Conservation (phyloP, 2,888 invertebrate species). For the Mantis religiosa region DNA sequence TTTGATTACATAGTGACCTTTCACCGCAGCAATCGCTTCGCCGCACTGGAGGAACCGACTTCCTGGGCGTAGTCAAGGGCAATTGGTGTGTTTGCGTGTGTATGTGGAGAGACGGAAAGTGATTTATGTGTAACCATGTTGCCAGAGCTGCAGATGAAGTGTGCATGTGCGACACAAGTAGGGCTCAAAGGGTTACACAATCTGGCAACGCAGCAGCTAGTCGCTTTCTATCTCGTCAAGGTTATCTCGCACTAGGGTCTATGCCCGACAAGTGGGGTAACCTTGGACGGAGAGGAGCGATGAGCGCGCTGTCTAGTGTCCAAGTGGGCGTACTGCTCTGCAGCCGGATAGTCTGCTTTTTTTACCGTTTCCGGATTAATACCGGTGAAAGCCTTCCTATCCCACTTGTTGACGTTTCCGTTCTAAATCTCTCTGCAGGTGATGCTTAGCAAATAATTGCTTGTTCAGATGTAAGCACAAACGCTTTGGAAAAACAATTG, state of each 20-base stretch:
- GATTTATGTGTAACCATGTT: conserved; percentile 3
- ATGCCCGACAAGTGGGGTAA: conserved; percentile 27
- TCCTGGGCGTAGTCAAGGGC: conserved; percentile 30
- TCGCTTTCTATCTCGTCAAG: conserved; percentile 21
- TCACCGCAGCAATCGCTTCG: background rate
- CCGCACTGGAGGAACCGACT: background rate
- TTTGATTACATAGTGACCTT: background rate
- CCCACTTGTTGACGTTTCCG: background rate
- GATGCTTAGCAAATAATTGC: no score
- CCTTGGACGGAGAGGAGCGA: conserved; percentile 15
- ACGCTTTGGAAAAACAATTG: no score
- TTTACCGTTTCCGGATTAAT: background rate
- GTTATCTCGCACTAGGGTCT: conserved; percentile 27
- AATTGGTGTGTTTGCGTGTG: conserved; percentile 10
- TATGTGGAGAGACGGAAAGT: background rate
- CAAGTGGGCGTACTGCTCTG: background rate
- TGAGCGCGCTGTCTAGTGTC: background rate
- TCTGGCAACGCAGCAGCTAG: background rate
- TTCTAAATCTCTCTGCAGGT: background rate
- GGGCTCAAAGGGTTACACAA: background rate
- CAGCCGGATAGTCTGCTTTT: background rate
- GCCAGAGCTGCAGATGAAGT: background rate
- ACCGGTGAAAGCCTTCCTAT: background rate
- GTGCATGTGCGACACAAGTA: background rate
- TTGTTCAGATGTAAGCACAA: no score